Conservation (phyloP, 2,113 vertebrate species). For the Nibea coibor region DNA sequence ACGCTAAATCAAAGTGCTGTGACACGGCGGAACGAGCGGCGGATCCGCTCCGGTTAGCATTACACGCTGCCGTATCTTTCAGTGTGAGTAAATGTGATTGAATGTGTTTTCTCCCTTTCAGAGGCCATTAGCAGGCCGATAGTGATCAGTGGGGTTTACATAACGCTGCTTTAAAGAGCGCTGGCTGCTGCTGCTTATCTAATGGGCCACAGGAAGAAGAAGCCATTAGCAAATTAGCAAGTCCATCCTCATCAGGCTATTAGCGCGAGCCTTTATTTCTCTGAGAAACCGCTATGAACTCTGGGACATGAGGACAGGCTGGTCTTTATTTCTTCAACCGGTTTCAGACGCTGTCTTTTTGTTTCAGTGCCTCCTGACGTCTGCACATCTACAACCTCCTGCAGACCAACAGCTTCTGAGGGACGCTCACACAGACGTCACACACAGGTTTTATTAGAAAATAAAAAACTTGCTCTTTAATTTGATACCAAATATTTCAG, state of each 20-base stretch:
- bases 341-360: neutral
- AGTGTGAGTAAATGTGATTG: conserved; percentile 61
- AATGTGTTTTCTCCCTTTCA: conserved; percentile 65
- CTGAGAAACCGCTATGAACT: conserved; percentile 43
- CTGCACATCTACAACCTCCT: too few relatives aligned
- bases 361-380: neutral
- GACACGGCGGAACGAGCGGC: conserved; percentile 29
- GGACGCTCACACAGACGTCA: too few relatives aligned
- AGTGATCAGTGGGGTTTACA: conserved; percentile 64
- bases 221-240: conserved; percentile 76
- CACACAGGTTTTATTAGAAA: too few relatives aligned
- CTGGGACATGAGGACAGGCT: neutral
- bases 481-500: too few relatives aligned
- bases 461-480: too few relatives aligned
- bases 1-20: conserved; percentile 56
- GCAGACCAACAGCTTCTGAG: too few relatives aligned
- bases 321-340: neutral
- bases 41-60: conserved; percentile 47
- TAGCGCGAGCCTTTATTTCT: conserved; percentile 45
- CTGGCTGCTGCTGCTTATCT: conserved; percentile 60
- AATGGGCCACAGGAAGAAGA: conserved; percentile 70
- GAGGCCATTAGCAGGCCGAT: conserved; percentile 65
- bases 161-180: conserved; percentile 38
- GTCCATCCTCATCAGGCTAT: conserved; percentile 62
- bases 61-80: conserved; percentile 37